Evolutionary conservation across 2,888 invertebrate genomes (phyloP).

Genomic region (Phaedon cochleariae): DNA sequence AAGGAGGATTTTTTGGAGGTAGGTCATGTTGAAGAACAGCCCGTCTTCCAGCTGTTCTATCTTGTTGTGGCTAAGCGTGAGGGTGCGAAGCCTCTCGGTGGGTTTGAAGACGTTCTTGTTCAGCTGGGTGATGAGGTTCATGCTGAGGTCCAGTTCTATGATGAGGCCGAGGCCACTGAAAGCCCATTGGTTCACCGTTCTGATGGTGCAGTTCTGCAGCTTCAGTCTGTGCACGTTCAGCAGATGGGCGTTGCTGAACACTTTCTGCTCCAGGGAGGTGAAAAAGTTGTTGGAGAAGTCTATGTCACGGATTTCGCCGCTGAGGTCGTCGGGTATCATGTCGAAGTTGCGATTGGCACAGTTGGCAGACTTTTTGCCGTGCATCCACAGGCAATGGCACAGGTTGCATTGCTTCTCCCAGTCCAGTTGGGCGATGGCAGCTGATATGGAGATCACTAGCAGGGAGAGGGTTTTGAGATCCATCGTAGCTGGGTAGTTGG

Average conservation of each 20-base stretch:
- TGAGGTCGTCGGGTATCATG: conserved; percentile 76
- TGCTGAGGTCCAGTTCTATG: conserved; percentile 84
- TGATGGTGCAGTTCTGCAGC: conserved; percentile 77
- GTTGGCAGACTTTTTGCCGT: conserved; percentile 84
- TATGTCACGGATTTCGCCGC: conserved; percentile 75
- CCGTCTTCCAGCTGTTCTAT: conserved; percentile 76
- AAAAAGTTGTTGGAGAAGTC: conserved; percentile 78
- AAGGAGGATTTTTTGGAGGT: conserved; percentile 79
- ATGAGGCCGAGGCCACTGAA: conserved; percentile 79
- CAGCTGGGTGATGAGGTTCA: conserved; percentile 73
- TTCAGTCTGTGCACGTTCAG: conserved; percentile 84
- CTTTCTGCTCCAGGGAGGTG: conserved; percentile 71
- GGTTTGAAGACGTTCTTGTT: conserved; percentile 76
- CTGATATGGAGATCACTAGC: conserved; percentile 24
- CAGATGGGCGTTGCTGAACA: conserved; percentile 74
- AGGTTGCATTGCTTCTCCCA: conserved; percentile 67
- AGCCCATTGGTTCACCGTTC: conserved; percentile 77
- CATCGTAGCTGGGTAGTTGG: conserved; percentile 25
- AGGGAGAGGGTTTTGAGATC: conserved; percentile 34
- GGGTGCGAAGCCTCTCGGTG: conserved; percentile 74
- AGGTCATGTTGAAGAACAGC: conserved; percentile 78
- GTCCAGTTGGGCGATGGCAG: conserved; percentile 64
- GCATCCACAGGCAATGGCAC: conserved; percentile 87
- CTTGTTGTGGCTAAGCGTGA: conserved; percentile 79
- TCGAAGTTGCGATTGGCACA: conserved; percentile 69